A percentile compares a stretch with the other conserved stretches of the same genome.
These are phyloP conservation scores for Drosophila serrata DNA, from an alignment of 1,140 invertebrate genomes.

Conservation along the genomic window DNA sequence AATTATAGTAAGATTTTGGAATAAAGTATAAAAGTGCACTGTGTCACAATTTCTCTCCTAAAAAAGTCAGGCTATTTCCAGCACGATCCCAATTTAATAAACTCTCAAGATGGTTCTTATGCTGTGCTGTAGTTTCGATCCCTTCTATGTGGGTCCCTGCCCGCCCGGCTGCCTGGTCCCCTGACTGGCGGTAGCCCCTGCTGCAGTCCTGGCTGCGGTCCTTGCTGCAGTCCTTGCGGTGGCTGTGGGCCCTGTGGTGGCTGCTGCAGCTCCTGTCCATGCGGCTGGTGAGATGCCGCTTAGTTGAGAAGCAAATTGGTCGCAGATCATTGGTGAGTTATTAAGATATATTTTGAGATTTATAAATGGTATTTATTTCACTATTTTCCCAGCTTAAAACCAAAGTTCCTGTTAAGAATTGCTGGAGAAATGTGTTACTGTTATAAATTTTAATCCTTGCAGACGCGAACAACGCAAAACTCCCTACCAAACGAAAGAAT, in stretches of 20 bases:
- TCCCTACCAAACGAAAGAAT: too few species aligned
- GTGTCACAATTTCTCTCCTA: neutral
- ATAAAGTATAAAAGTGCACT: neutral
- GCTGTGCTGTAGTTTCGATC: slow-evolving; percentile 42
- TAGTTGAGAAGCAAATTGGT: too few species aligned
- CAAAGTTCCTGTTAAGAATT: neutral
- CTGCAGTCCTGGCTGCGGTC: slow-evolving; percentile 26
- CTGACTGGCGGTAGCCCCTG: neutral
- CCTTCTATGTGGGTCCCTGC: slow-evolving; percentile 55
- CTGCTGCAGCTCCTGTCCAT: slow-evolving; percentile 36
- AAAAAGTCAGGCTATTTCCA: neutral
- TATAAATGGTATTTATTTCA: neutral
- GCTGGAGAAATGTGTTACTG: slow-evolving; percentile 37
- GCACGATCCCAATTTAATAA: neutral
- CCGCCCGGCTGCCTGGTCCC: slow-evolving; percentile 34
- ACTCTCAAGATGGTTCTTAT: slow-evolving; percentile 31
- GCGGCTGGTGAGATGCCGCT: slow-evolving; percentile 19
- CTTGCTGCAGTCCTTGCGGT: slow-evolving; percentile 43
- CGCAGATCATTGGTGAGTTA: neutral
- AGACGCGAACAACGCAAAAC: too few species aligned
- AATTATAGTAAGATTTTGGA: neutral
- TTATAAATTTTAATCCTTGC: slow-evolving; percentile 18
- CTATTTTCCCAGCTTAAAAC: neutral
- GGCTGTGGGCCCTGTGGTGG: slow-evolving; percentile 36
- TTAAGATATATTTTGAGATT: neutral